phyloP scores from a whole-genome alignment of 2,113 vertebrate genomes.

The Manacus vitellinus region DNA sequence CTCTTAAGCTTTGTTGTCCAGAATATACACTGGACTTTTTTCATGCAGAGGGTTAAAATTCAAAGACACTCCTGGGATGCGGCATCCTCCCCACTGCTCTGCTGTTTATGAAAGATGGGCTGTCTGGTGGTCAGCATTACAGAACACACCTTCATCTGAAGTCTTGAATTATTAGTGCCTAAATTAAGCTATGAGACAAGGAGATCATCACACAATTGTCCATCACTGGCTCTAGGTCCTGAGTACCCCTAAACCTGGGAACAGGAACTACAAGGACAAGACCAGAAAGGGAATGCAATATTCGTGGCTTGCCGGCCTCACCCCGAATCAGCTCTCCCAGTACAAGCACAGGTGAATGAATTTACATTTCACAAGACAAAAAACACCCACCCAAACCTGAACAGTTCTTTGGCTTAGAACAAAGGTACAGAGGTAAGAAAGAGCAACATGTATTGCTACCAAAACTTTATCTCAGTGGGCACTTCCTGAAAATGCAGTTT shows the following conservation, averaged over 20 bases:
- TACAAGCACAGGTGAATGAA: neutral
- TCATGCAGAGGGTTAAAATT: neutral
- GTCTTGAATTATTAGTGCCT: neutral
- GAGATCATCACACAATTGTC: neutral
- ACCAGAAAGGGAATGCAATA: neutral
- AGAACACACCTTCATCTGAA: neutral
- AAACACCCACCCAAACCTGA: accelerated
- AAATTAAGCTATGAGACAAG: neutral
- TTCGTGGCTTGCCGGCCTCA: neutral
- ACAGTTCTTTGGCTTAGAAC: neutral
- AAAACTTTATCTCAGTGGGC: neutral
- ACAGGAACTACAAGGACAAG: neutral
- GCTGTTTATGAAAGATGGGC: neutral
- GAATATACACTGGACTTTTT: neutral
- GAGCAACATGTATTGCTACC: neutral
- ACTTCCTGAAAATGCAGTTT: neutral
- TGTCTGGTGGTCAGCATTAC: neutral
- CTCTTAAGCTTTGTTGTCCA: neutral
- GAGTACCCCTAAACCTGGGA: neutral
- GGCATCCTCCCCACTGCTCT: neutral
- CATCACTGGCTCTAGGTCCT: neutral
- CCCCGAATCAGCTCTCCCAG: neutral
- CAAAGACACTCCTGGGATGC: neutral
- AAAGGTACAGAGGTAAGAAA: neutral
- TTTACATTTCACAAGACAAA: neutral